Evolutionary conservation across 64 coral and sea anemone species (phyloP), one percentile per base, ranked within the genome.

Genomic region (Montipora efflorescens): DNA sequence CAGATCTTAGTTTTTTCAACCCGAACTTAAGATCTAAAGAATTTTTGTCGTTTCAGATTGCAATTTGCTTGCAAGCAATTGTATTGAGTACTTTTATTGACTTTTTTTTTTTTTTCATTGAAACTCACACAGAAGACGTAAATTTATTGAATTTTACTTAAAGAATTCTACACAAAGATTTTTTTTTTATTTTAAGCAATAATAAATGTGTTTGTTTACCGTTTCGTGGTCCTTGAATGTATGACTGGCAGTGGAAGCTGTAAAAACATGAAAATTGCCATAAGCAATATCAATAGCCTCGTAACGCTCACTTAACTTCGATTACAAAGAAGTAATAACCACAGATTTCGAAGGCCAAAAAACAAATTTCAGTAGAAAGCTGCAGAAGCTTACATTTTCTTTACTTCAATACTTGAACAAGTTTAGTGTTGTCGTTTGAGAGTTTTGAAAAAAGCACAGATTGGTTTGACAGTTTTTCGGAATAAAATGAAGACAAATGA

Each of bases 191-290:
- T 64, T 16, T 4, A 12, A 64, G 61, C 61, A 64, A 64, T 64
- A 12, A 64, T 64, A 12, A 64, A 14, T 64, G 52, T 8, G 61
- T 64, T 64, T 20, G 78, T 80, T 93, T 71, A 98, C 97, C 88
- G 94, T 93, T 76, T 98, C 97, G 68, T 98, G 97, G 47, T 98
- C 97, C 79, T 98, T 98, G 43, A 95, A 88, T 59, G 97, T 93
- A 49, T 87, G 89, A 69, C 85, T 94, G 2, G 75, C 77, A 8
- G 97, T 62, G 77, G 97, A 92, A n/a, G 88, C 97, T 96, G 81
- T 16, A 66, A 67, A 76, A 48, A 85, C 9, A 70, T 46, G 48
- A 70, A 72, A 16, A 70, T 50, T 50, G 21, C 18, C 64, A 72
- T 86, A 19, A 86, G 45, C 66, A 86, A 86, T 70, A 86, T 49